Evolutionary conservation across 2,797 vertebrate genomes (phyloP).

Genomic region (Poeciliopsis infans): DNA sequence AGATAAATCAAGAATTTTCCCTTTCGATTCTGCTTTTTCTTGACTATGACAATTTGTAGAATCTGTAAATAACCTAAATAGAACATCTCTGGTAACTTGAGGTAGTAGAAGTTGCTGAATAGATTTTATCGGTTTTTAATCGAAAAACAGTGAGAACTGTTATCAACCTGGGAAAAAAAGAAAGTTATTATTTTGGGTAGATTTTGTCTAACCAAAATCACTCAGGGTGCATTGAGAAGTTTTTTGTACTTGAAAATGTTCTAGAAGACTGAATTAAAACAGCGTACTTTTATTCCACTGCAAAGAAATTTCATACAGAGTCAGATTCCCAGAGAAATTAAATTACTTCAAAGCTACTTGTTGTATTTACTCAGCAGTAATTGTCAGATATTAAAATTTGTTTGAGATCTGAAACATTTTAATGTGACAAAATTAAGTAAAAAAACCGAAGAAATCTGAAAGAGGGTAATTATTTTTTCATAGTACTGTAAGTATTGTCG

Average conservation of each 20-base stretch:
- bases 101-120: too few species aligned
- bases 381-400: not conserved
- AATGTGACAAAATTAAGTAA: not conserved
- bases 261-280: not conserved
- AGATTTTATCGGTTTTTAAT: too few species aligned
- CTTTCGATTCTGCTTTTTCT: not conserved
- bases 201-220: not conserved
- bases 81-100: too few species aligned
- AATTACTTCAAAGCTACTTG: not conserved
- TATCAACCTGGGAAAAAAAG: too few species aligned
- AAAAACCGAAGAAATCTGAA: constrained; percentile 2
- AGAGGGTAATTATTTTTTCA: constrained; percentile 6
- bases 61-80: not conserved
- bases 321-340: not conserved
- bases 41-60: not conserved
- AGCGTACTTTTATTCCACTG: not conserved
- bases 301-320: not conserved
- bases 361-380: not conserved
- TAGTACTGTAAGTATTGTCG: constrained; percentile 58
- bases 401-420: not conserved
- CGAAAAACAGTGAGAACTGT: too few species aligned
- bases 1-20: not conserved
- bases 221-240: not conserved
- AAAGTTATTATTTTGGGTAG: too few species aligned
- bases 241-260: not conserved